Evolutionary conservation across 2,113 vertebrate genomes (phyloP).

Genomic region (Eulemur rufifrons): DNA sequence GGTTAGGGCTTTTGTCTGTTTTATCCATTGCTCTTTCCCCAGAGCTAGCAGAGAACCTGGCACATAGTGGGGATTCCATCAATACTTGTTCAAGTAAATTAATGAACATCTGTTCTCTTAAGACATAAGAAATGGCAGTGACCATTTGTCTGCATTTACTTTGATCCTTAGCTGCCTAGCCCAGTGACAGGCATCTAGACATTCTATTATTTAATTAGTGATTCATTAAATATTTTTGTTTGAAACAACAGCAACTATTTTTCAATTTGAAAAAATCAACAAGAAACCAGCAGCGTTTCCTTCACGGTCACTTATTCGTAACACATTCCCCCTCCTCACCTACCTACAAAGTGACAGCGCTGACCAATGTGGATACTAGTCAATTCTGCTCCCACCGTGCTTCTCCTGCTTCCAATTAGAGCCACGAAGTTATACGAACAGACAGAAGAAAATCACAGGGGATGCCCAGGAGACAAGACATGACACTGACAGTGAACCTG

Average conservation of each 20-base stretch:
- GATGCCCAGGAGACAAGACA: neutral
- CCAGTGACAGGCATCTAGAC: neutral
- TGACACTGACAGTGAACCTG: neutral
- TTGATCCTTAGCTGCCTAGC: neutral
- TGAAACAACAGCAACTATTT: neutral
- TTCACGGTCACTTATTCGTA: neutral
- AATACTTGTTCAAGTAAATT: neutral
- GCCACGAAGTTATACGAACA: neutral
- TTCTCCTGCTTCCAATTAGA: slow-evolving; percentile 1
- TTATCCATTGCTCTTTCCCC: neutral
- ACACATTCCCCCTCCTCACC: neutral
- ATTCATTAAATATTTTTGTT: neutral
- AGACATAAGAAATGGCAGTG: neutral
- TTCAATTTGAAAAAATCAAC: neutral
- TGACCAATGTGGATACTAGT: neutral
- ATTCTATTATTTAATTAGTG: neutral
- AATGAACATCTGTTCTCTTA: neutral
- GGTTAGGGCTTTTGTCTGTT: neutral
- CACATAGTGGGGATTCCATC: neutral
- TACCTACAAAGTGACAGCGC: neutral
- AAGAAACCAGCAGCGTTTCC: neutral
- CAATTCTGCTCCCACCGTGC: neutral
- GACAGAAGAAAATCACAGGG: neutral
- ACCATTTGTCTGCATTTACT: neutral
- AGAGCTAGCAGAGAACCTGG: neutral